Evolutionary conservation across 2,113 vertebrate species (phyloP).

Genomic region (Bos taurus): DNA sequence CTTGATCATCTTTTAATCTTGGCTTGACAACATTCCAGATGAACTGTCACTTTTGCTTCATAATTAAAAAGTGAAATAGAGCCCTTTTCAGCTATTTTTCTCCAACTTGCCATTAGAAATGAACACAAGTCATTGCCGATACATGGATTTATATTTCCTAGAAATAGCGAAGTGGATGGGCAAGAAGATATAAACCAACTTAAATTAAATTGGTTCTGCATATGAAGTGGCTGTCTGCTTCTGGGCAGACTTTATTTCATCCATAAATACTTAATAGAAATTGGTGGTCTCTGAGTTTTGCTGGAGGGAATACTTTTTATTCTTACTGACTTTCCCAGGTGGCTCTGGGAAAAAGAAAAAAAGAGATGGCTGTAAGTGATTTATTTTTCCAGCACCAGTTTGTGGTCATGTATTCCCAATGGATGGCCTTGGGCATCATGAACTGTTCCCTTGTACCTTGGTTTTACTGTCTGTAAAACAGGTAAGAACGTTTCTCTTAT

Average conservation of each 20-base stretch:
- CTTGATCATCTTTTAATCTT: background rate
- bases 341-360: background rate
- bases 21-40: conserved; percentile 45
- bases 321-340: background rate
- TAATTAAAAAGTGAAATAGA: conserved; percentile 68
- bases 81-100: conserved; percentile 43
- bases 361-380: background rate
- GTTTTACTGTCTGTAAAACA: background rate
- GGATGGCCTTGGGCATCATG: background rate
- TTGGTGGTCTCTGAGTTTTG: background rate
- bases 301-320: background rate
- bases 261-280: conserved; percentile 14
- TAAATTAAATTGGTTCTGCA: conserved; percentile 21
- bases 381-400: background rate
- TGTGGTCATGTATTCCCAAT: background rate
- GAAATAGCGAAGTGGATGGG: conserved; percentile 20
- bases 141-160: conserved; percentile 42
- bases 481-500: background rate
- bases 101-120: conserved; percentile 1
- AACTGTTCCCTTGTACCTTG: background rate
- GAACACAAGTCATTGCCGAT: background rate
- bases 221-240: background rate
- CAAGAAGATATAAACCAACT: conserved; percentile 36
- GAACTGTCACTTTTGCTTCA: conserved; percentile 48
- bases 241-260: conserved; percentile 5